Base-by-base conservation (phyloP, 2,888 invertebrate species). In the Thera obeliscata region DNA sequence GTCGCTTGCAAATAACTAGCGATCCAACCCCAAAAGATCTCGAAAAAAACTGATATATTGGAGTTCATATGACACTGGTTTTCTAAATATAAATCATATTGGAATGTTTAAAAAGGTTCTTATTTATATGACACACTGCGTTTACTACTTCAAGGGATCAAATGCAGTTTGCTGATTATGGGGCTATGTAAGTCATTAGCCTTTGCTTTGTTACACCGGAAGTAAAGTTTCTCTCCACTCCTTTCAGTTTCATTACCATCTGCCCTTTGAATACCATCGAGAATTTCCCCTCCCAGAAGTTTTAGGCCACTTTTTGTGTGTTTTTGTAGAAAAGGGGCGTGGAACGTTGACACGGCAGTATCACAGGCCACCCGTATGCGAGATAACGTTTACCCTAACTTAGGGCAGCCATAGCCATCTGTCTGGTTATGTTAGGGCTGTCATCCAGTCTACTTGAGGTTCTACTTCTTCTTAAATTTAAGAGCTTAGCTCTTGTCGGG, bases 321-420 rank as follows among this genome's bases (percentile, higher is more conserved):
- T 52, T 52, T 2, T 22, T 6, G 6, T 22, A 50, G 22, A 43
- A 65, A 62, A 50, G 64, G 64, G 67, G 67, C 64, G 64, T 61
- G 54, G 64, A 54, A 48, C 64, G 61, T 64, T 64, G 67, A 68
- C 64, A 64, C 35, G 12, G 22, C 49, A 35, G 52, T 55, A 35
- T 49, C 54, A 61, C 66, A 67, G 63, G 56, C 64, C 63, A 56
- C 67, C 63, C 67, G 60, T 67, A 64, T 67, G 52, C 11, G 36
- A 60, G 67, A 64, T 67, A 64, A 56, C 56, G 55, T 38, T 50
- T 56, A 67, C 60, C 67, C 63, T 56, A 49, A 22, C 41, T 62
- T 62, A 58, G 57, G 57, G 49, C 49, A 4, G 9, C 49, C 35
- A 56, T 33, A 22, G 33, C 57, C 57, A 61, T 66, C 57, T 61